These are phyloP conservation scores for Drosophila lacicola DNA, from an alignment of 2,888 invertebrate genomes.

Conservation along the genomic window DNA sequence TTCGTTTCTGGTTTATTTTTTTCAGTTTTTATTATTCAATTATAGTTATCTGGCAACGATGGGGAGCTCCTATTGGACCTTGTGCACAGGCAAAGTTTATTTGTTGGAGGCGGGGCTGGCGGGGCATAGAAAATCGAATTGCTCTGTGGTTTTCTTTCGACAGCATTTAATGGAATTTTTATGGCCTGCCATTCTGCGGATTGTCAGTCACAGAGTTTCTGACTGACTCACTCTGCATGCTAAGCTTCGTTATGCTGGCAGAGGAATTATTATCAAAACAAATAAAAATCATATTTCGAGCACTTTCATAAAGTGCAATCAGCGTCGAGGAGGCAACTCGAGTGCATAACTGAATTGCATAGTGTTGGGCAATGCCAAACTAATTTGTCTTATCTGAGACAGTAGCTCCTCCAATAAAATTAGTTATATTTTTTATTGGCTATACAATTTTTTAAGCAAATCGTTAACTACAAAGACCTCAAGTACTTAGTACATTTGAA, in stretches of 20 bases:
- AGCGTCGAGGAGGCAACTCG: conserved; percentile 7
- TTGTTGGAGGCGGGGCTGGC: not conserved
- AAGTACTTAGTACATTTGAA: not conserved
- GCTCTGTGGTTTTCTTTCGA: conserved; percentile 53
- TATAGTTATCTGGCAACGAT: conserved; percentile 59
- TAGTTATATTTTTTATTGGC: too few relatives aligned
- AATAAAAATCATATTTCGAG: conserved; percentile 4
- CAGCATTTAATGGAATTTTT: conserved; percentile 63
- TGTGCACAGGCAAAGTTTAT: conserved; percentile 42
- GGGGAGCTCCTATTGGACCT: conserved; percentile 26
- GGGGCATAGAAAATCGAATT: conserved; percentile 58
- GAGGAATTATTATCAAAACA: conserved; percentile 26
- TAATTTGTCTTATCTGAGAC: not conserved
- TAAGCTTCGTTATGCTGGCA: conserved; percentile 23
- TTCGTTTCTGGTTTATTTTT: conserved; percentile 2
- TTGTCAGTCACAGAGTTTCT: conserved; percentile 13
- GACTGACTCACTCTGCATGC: conserved; percentile 13
- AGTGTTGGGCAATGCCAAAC: not conserved
- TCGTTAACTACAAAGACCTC: not conserved
- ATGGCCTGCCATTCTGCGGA: conserved; percentile 41
- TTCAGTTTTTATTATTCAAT: conserved; percentile 63
- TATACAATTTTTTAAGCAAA: too few relatives aligned
- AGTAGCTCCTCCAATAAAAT: not conserved
- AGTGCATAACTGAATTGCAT: conserved; percentile 13
- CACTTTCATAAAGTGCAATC: conserved; percentile 33